Percentiles rank a stretch among this genome's conserved stretches.
Conservation (phyloP, 2,113 vertebrate species). For the Ifrita kowaldi region DNA sequence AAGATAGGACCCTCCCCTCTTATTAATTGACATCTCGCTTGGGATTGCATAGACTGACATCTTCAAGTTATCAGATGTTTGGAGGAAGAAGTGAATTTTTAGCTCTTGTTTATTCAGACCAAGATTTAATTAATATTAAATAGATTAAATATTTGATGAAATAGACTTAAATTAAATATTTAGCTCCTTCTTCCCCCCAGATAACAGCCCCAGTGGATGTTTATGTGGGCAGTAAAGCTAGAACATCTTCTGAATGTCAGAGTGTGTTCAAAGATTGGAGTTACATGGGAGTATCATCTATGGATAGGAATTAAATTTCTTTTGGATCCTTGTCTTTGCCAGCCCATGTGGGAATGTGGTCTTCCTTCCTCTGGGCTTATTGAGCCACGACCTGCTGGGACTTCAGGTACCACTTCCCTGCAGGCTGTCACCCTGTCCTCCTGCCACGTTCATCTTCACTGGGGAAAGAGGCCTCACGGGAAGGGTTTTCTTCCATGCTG, state of each 20-base stretch:
- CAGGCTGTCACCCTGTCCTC: background rate
- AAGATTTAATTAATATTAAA: conserved; percentile 61
- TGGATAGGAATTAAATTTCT: background rate
- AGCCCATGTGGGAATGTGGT: fast-evolving
- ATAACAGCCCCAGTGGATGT: background rate
- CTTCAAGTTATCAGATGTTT: conserved; percentile 1
- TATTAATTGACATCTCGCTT: background rate
- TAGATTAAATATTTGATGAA: conserved; percentile 64
- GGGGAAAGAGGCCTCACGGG: background rate
- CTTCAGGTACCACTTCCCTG: background rate
- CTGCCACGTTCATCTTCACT: background rate
- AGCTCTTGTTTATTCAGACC: conserved; percentile 33
- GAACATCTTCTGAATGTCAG: background rate
- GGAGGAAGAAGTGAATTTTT: conserved; percentile 10
- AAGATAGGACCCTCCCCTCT: background rate
- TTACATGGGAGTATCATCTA: background rate
- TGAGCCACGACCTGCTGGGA: background rate
- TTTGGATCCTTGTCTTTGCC: background rate
- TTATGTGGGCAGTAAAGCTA: background rate
- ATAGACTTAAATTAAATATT: conserved; percentile 54
- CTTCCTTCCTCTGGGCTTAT: background rate
- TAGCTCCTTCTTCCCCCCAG: conserved; percentile 5
- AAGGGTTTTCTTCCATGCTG: background rate
- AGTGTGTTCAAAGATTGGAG: background rate
- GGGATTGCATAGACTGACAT: background rate